Evolutionary conservation across 2,113 vertebrate species (phyloP).

Genomic region (Pachyramphus minor): DNA sequence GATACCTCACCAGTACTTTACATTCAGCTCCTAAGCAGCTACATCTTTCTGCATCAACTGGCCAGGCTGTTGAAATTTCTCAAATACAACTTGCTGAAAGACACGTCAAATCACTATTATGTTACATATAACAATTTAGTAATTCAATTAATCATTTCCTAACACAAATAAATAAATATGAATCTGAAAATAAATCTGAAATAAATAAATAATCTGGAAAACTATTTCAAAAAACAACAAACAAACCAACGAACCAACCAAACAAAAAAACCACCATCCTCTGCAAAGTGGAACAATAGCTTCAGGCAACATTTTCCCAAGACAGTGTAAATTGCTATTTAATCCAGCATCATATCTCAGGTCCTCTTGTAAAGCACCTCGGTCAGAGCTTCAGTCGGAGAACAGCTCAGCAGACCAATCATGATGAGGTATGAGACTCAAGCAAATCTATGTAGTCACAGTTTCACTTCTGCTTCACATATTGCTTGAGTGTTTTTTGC

Average conservation of each 20-base stretch:
- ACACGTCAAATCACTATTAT: not conserved
- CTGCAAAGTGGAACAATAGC: not conserved
- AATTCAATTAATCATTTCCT: not conserved
- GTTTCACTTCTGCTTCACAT: not conserved
- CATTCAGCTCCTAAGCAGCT: not conserved
- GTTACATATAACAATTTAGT: not conserved
- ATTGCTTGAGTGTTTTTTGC: not conserved
- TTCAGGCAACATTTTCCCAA: not conserved
- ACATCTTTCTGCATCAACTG: not conserved
- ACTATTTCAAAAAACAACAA: not conserved
- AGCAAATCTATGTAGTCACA: not conserved
- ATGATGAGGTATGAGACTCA: not conserved
- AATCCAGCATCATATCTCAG: not conserved
- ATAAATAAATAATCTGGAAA: not conserved
- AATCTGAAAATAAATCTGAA: no score
- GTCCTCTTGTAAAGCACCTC: not conserved
- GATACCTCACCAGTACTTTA: not conserved
- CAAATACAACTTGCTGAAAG: not conserved
- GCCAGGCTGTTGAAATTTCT: not conserved
- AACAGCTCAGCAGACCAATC: not conserved
- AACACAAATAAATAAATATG: not conserved
- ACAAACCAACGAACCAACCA: not conserved
- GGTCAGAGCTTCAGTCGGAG: not conserved
- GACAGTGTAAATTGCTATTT: not conserved
- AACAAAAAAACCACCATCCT: not conserved